phyloP scores from a whole-genome alignment of 2,888 invertebrate species.

The Spisula subtruncata region DNA sequence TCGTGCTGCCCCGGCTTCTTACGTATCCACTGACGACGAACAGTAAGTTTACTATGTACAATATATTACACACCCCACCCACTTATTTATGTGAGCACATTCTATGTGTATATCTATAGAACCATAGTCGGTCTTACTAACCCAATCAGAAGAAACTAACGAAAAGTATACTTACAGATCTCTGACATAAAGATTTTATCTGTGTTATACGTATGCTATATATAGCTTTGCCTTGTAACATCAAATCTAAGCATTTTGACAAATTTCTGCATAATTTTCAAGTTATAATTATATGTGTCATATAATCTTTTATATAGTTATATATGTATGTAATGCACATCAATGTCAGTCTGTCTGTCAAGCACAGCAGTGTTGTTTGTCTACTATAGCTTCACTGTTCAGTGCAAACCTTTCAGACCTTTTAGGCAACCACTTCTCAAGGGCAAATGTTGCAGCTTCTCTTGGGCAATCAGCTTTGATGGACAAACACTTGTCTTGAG shows the following conservation, averaged over 20 bases:
- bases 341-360: background rate
- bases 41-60: background rate
- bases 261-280: too few species aligned
- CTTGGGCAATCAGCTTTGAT: too few species aligned
- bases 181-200: background rate
- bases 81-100: background rate
- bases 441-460: too few species aligned
- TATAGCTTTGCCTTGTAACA: background rate
- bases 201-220: background rate
- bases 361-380: too few species aligned
- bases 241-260: background rate
- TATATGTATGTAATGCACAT: background rate
- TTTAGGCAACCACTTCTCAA: too few species aligned
- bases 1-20: constrained; percentile 59
- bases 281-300: too few species aligned
- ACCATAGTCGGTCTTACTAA: background rate
- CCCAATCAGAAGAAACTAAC: constrained; percentile 16
- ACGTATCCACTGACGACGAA: background rate
- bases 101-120: background rate
- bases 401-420: too few species aligned
- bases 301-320: background rate
- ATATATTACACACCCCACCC: background rate
- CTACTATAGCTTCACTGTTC: too few species aligned
- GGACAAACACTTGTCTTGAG: too few species aligned
- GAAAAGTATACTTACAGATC: background rate